These are phyloP conservation scores for Butorides virescens DNA, from an alignment of 2,113 vertebrate species.

Conservation along the genomic window DNA sequence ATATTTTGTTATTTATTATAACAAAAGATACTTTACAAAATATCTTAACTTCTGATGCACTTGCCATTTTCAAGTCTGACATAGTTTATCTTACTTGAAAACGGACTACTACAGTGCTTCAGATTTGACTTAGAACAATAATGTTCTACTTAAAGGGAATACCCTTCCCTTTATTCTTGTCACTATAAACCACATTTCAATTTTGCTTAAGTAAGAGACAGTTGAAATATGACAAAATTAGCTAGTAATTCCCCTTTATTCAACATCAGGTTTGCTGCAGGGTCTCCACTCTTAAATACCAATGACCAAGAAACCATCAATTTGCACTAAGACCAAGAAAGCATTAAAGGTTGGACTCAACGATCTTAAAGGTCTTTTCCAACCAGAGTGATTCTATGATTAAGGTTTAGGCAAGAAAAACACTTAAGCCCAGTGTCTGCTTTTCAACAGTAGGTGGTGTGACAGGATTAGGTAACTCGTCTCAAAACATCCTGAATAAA, in stretches of 20 bases:
- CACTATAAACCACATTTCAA: background rate
- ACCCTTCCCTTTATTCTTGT: background rate
- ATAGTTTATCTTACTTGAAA: background rate
- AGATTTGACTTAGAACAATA: background rate
- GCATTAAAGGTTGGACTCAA: no score
- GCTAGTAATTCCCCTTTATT: background rate
- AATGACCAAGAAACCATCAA: background rate
- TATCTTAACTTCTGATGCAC: background rate
- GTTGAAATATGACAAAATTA: background rate
- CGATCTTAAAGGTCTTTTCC: no score
- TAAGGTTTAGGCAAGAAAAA: background rate
- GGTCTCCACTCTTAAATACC: background rate
- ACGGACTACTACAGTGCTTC: background rate
- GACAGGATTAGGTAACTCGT: background rate
- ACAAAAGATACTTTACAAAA: background rate
- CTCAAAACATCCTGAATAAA: background rate
- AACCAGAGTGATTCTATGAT: background rate
- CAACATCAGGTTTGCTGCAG: background rate
- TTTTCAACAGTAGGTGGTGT: conserved; percentile 64
- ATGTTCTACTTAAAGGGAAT: background rate
- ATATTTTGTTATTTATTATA: background rate
- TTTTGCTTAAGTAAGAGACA: background rate
- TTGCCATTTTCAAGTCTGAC: background rate
- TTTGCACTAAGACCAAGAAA: background rate
- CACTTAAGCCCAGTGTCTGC: background rate